Percentiles rank a stretch among this genome's conserved stretches.
phyloP scores from a whole-genome alignment of 2,888 invertebrate genomes.

The Eucera pruinosa region DNA sequence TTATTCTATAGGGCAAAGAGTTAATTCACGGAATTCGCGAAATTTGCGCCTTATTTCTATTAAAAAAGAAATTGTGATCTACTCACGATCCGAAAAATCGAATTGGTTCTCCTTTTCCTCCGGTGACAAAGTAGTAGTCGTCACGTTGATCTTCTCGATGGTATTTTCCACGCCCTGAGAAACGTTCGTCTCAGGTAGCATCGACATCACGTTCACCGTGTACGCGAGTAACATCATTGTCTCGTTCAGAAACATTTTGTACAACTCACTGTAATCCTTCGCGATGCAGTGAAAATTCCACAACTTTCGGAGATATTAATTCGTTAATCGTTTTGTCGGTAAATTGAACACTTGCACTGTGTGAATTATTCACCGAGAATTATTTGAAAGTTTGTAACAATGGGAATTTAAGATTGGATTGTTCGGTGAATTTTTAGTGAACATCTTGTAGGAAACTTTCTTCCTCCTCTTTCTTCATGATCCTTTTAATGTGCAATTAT shows the following conservation, averaged over 20 bases:
- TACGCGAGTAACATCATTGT: conserved; percentile 77
- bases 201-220: conserved; percentile 78
- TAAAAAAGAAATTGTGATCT: background rate
- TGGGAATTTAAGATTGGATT: too few relatives aligned
- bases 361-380: too few relatives aligned
- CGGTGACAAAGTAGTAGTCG: conserved; percentile 77
- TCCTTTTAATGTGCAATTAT: too few relatives aligned
- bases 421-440: background rate
- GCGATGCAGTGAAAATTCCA: background rate
- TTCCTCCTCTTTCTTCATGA: conserved; percentile 29
- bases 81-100: conserved; percentile 79
- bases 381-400: too few relatives aligned
- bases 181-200: conserved; percentile 68
- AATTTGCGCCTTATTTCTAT: too few relatives aligned
- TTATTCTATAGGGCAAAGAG: too few relatives aligned
- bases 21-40: too few relatives aligned
- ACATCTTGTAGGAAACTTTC: conserved; percentile 5
- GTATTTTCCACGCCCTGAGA: conserved; percentile 20
- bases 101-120: conserved; percentile 79
- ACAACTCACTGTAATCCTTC: background rate
- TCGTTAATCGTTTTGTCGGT: too few relatives aligned
- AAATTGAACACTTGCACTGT: too few relatives aligned
- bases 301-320: too few relatives aligned
- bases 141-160: conserved; percentile 38
- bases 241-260: conserved; percentile 77